Evolutionary conservation across 2,888 invertebrate species (phyloP).

Genomic region (Boloria euphrosyne): DNA sequence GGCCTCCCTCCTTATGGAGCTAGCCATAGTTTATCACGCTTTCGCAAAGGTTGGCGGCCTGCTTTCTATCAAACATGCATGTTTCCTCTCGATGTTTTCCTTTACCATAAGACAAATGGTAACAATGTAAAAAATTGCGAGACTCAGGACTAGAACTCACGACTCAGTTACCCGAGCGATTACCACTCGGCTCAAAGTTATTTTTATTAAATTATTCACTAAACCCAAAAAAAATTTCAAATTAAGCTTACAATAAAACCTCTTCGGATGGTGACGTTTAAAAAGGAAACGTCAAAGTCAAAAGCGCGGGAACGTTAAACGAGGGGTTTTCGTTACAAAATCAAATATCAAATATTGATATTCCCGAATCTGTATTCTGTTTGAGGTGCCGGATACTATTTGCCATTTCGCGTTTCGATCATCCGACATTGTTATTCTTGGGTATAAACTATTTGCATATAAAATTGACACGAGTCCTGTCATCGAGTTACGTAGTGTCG

Average conservation of each 20-base stretch:
- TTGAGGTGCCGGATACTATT: conserved; percentile 77
- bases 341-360: conserved; percentile 82
- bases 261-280: conserved; percentile 20
- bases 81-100: no score
- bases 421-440: conserved; percentile 51
- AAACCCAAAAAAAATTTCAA: no score
- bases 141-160: no score
- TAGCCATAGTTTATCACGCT: no score
- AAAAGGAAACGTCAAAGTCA: conserved; percentile 40
- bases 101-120: no score
- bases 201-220: no score
- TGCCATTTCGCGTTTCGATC: conserved; percentile 64
- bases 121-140: no score
- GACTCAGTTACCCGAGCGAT: no score
- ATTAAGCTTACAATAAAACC: not conserved
- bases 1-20: no score
- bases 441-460: conserved; percentile 48
- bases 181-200: no score
- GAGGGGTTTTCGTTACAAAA: conserved; percentile 68
- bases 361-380: conserved; percentile 77
- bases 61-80: no score
- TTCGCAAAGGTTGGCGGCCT: no score
- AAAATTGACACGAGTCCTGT: conserved; percentile 38
- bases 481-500: conserved; percentile 21
- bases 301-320: conserved; percentile 46